These are phyloP conservation scores for Ibycter americanus DNA, from an alignment of 2,797 vertebrate genomes.

Conservation along the genomic window DNA sequence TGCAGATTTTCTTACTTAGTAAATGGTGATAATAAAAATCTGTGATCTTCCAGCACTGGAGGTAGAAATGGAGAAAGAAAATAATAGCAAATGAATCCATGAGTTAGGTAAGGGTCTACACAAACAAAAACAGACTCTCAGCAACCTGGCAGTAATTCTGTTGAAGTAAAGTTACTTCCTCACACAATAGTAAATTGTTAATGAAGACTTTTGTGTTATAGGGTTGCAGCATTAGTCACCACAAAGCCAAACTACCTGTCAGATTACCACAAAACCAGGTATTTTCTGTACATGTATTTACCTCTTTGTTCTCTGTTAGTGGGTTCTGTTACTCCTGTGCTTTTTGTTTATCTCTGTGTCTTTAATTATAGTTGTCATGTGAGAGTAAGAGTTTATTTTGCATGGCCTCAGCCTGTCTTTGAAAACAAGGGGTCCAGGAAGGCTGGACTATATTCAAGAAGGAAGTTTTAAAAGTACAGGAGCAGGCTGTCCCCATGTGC, in stretches of 20 bases:
- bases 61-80: not conserved
- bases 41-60: not conserved
- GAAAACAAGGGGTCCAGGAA: not conserved
- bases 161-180: not conserved
- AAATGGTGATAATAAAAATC: not conserved
- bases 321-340: not conserved
- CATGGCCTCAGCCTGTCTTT: not conserved
- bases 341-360: not conserved
- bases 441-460: too few relatives aligned
- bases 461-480: too few relatives aligned
- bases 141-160: not conserved
- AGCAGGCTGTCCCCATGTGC: too few relatives aligned
- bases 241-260: not conserved
- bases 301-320: not conserved
- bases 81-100: not conserved
- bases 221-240: accelerated
- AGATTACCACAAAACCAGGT: not conserved
- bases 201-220: not conserved
- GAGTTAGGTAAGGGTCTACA: not conserved
- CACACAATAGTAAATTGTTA: not conserved
- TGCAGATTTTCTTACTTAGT: not conserved
- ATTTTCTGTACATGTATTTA: not conserved
- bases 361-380: not conserved
- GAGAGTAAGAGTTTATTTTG: not conserved
- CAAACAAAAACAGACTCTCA: not conserved